Evolutionary conservation across 2,797 vertebrate species (phyloP).

Genomic region (Stomatorhinus walkeri): DNA sequence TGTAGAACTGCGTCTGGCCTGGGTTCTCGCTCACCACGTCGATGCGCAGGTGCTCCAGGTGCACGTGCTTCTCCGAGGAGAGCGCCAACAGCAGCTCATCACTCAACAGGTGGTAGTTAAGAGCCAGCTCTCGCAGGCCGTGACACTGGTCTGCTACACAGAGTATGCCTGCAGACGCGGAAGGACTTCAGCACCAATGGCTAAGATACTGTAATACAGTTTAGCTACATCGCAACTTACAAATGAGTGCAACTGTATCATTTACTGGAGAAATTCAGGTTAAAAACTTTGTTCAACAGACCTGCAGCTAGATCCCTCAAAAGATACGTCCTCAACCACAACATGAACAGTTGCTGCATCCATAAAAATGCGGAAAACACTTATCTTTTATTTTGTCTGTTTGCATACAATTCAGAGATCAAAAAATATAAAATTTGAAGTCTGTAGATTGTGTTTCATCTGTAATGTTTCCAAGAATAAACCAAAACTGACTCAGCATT

Average conservation of each 20-base stretch:
- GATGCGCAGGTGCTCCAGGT: conserved; percentile 63
- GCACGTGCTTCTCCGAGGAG: conserved; percentile 64
- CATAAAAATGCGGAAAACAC: background rate
- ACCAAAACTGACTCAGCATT: background rate
- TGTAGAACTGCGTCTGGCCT: conserved; percentile 57
- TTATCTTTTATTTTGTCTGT: background rate
- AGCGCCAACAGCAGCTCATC: conserved; percentile 62
- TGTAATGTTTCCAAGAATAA: background rate
- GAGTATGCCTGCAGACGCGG: conserved; percentile 48
- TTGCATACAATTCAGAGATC: background rate
- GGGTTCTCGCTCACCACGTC: conserved; percentile 65
- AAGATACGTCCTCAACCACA: background rate
- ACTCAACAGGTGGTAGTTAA: conserved; percentile 60
- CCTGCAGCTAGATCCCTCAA: background rate
- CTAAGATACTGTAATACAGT: background rate
- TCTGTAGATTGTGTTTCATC: background rate
- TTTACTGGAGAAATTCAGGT: background rate
- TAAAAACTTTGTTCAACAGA: background rate
- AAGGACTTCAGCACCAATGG: background rate
- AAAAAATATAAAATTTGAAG: background rate
- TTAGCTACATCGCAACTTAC: background rate
- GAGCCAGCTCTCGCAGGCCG: conserved; percentile 58
- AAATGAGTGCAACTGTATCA: background rate
- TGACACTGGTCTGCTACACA: conserved; percentile 65
- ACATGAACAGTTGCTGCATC: background rate